Evolutionary conservation across 2,888 invertebrate species (phyloP), one percentile per base, ranked within the genome.

Genomic region (Exephanes ischioxanthus): DNA sequence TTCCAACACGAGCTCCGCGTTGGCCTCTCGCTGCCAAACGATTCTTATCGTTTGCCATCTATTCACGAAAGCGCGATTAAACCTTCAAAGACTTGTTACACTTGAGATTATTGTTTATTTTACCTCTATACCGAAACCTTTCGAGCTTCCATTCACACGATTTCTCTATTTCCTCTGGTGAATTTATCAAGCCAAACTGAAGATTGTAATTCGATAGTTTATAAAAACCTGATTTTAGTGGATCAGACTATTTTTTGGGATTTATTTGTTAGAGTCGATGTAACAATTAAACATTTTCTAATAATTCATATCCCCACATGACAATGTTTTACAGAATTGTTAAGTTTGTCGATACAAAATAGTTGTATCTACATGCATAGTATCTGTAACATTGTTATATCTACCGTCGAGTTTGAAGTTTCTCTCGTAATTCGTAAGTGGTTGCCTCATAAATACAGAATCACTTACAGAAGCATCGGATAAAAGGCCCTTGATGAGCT

Each of bases 11-110:
- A 73, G 77, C 80, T 80, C 63, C 85, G 85, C 19, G 71, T 85
- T 76, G 75, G 45, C 48, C 45, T 63, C 68, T 77, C 83, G 41
- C 37, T 66, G 53, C 66, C 77, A 30, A 82, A 37, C 61, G 85
- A 83, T 85, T 33, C 80, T 80, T 85, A 83, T 85, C 85, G 48
- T 45, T 61, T 41, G 19, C 63, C 41, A 81, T 67, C 67, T 61
- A 70, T 85, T 85, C 82, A 82, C 79, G 79, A 85, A 85, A 76
- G 75, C 66, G 67, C 85, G 71, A 82, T 82, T 67, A 79, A 85
- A 71, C 55, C 61, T 51, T 76, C 67, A 30, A 67, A 51, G 51
- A 71, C 82, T 67, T 75, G 78, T 67, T 82, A 63, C 78, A 75
- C 70, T 45, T 68, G 16, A 33, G 37, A 37, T 45, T 41, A 9